Conservation (phyloP, 2,888 invertebrate species). For the Himalopsyche tibetana region DNA sequence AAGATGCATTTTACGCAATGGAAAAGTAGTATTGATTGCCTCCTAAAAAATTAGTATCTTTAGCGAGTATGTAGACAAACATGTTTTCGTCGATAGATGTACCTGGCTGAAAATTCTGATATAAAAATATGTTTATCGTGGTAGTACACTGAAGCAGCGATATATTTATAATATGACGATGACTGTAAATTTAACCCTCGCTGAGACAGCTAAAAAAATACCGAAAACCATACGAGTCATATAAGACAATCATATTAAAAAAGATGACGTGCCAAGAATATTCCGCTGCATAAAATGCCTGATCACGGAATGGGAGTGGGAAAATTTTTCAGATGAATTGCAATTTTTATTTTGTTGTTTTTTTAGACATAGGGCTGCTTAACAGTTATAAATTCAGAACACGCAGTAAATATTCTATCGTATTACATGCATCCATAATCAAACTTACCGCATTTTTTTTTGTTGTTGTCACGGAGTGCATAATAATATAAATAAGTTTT, state of each 20-base stretch:
- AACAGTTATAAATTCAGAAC: constrained; percentile 2
- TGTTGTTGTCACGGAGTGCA: neutral
- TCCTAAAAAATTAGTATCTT: too few species aligned
- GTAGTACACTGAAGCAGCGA: too few species aligned
- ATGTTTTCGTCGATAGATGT: too few species aligned
- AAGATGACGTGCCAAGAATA: constrained; percentile 48
- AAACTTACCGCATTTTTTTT: neutral
- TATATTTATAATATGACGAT: neutral
- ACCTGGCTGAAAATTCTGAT: too few species aligned
- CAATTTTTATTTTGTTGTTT: constrained; percentile 8
- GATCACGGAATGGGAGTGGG: neutral
- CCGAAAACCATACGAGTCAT: neutral
- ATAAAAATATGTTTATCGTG: too few species aligned
- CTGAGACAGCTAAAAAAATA: neutral
- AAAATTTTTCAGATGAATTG: neutral
- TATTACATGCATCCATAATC: neutral
- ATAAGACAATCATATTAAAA: constrained; percentile 53
- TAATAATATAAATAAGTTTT: neutral
- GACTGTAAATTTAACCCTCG: constrained; percentile 9
- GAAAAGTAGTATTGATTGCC: too few species aligned
- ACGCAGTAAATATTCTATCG: neutral
- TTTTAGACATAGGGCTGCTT: neutral
- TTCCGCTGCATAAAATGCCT: neutral
- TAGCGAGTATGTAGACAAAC: too few species aligned
- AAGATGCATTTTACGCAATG: too few species aligned